Base-by-base conservation (phyloP, 1,140 invertebrate genomes). In the Saccostrea echinata region DNA sequence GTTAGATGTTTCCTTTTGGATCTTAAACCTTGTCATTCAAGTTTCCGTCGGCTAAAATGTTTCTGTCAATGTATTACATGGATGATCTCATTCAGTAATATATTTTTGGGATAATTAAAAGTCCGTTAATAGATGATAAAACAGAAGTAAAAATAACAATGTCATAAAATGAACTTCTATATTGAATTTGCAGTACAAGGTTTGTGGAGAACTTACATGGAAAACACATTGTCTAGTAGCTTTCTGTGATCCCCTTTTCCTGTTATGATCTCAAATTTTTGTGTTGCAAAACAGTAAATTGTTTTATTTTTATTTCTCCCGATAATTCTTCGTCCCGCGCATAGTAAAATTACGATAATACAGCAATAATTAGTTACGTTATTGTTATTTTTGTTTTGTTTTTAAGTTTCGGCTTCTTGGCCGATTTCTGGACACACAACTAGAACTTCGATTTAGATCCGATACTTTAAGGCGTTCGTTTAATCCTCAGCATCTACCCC, bases 211-310 rank as follows among this genome's bases (percentile, higher is more conserved):
- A 21, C 24, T 30, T 30, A 30, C 27, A 76, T 18, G 27, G 68
- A 33, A 76, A 76, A 13, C 68, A 30, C 68, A 76, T 76, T 27
- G 68, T 30, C 16, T 30, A 13, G 27, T 76, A 27, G 27, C 68
- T 27, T 33, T 76, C 13, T 18, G 3, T 76, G 68, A 76, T 76
- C 68, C 11, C 16, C 68, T 64, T 43, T 76, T 76, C 68, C 68
- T 76, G 68, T 76, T 76, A 76, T 76, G 68, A 76, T 76, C 68
- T 71, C 68, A 27, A 33, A 21, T 71, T 71, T 33, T 76, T 76
- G 27, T 76, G 33, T 21, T 27, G 27, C 68, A 61, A 76, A 43
- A 33, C 27, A 30, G 30, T 76, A 76, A 76, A 76, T 30, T 16
- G 16, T 76, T 76, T 30, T 76, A 11, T 76, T 76, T 13, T 76